These are phyloP conservation scores for Hypocryptadius cinnamomeus DNA, from an alignment of 2,113 vertebrate species.

Conservation along the genomic window DNA sequence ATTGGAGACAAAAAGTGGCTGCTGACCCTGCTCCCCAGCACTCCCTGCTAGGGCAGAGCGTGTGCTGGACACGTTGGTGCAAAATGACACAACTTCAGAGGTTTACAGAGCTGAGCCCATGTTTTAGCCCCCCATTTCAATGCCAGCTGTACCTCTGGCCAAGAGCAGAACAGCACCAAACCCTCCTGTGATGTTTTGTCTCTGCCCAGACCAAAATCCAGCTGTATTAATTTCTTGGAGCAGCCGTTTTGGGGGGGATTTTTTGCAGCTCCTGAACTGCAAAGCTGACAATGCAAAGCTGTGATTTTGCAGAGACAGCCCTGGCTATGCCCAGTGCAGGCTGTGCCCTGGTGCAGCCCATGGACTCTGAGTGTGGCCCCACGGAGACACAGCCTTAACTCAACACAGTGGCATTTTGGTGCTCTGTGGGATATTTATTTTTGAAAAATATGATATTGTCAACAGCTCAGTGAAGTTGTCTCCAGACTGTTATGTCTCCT, in stretches of 20 bases:
- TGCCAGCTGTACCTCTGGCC: not conserved
- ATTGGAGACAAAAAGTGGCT: not conserved
- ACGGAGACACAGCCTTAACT: not conserved
- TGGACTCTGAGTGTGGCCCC: not conserved
- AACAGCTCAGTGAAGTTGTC: slow-evolving; percentile 35
- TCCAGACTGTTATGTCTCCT: slow-evolving; percentile 60
- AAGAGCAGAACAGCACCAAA: not conserved
- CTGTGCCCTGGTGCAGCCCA: not conserved
- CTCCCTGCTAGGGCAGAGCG: not conserved
- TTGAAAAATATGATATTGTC: slow-evolving; percentile 53
- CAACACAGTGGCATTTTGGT: not conserved
- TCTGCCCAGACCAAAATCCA: not conserved
- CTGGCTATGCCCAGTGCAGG: accelerated
- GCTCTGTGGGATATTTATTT: slow-evolving; percentile 44
- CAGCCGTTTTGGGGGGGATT: not conserved
- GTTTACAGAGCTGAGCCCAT: not conserved
- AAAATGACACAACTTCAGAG: not conserved
- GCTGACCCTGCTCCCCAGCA: not conserved
- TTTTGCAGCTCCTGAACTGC: not conserved
- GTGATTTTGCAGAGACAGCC: not conserved
- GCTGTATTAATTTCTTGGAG: not conserved
- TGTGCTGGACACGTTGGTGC: not conserved
- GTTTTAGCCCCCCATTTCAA: not conserved
- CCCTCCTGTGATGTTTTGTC: accelerated
- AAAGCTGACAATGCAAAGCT: not conserved